Conservation (phyloP, 2,888 invertebrate species). For the Eucriotettix oculatus region DNA sequence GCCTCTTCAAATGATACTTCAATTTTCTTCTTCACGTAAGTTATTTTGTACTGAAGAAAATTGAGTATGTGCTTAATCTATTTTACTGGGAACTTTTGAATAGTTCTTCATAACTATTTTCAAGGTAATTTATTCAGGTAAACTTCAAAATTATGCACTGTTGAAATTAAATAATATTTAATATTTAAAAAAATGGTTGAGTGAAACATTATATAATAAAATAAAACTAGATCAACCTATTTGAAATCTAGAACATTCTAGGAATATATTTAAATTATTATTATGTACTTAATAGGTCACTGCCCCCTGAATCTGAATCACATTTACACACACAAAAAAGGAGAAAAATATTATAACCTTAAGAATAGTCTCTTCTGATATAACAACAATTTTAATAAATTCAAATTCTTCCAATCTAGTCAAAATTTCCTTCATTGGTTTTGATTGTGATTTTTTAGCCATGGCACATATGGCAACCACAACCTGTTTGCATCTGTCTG, state of each 20-base stretch:
- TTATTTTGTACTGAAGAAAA: too few species aligned
- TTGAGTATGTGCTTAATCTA: too few species aligned
- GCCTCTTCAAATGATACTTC: too few species aligned
- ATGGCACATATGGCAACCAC: slow-evolving; percentile 98
- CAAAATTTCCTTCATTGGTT: slow-evolving; percentile 98
- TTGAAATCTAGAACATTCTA: not conserved
- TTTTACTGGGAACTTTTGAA: too few species aligned
- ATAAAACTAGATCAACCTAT: not conserved
- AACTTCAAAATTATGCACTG: too few species aligned
- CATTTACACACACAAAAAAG: too few species aligned
- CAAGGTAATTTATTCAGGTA: too few species aligned
- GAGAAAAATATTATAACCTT: slow-evolving; percentile 37
- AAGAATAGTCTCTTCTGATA: slow-evolving; percentile 90
- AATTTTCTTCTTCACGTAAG: too few species aligned
- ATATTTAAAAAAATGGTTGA: too few species aligned
- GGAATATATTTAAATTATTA: slow-evolving; percentile 9
- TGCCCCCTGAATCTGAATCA: not conserved
- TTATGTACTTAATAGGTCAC: slow-evolving; percentile 13
- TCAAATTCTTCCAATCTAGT: slow-evolving; percentile 91
- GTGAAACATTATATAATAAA: too few species aligned
- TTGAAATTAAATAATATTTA: too few species aligned
- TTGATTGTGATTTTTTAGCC: slow-evolving; percentile 97
- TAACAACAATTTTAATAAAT: slow-evolving; percentile 86
- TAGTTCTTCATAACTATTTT: too few species aligned
- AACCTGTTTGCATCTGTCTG: slow-evolving; percentile 63